Evolutionary conservation across 92 coral and sea anemone species (phyloP).

Genomic region (Metridium senile): DNA sequence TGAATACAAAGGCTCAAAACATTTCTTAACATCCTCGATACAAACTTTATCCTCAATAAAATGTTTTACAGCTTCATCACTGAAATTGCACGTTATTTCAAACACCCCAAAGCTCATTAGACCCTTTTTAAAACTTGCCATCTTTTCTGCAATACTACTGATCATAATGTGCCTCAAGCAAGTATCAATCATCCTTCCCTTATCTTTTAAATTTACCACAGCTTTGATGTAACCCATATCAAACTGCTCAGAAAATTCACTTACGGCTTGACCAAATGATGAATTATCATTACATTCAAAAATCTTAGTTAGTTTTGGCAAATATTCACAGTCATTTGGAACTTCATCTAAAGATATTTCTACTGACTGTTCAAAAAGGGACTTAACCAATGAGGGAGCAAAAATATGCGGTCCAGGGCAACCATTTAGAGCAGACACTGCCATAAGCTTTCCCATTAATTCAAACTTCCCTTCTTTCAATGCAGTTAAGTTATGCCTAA

Average conservation of each 20-base stretch:
- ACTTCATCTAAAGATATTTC: constrained; percentile 26
- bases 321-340: constrained; percentile 14
- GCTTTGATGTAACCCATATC: constrained; percentile 60
- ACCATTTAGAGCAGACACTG: constrained; percentile 50
- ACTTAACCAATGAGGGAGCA: constrained; percentile 39
- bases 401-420: constrained; percentile 54
- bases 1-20: constrained; percentile 53
- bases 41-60: constrained; percentile 23
- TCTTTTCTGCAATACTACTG: constrained; percentile 45
- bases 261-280: constrained; percentile 32
- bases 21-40: constrained; percentile 47
- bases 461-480: constrained; percentile 41
- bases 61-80: constrained; percentile 33
- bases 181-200: constrained; percentile 39
- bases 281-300: constrained; percentile 26
- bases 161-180: constrained; percentile 50
- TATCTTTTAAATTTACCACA: constrained; percentile 37
- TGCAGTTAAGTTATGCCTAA: constrained; percentile 51
- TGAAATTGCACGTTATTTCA: constrained; percentile 22
- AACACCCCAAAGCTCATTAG: constrained; percentile 51
- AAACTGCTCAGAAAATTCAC: constrained; percentile 46
- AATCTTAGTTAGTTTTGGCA: constrained; percentile 9
- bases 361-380: constrained; percentile 26
- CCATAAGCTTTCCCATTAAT: constrained; percentile 44
- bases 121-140: constrained; percentile 51